Percentiles rank a stretch among this genome's conserved stretches.
phyloP scores from a whole-genome alignment of 2,113 vertebrate genomes.

The Scomber scombrus region DNA sequence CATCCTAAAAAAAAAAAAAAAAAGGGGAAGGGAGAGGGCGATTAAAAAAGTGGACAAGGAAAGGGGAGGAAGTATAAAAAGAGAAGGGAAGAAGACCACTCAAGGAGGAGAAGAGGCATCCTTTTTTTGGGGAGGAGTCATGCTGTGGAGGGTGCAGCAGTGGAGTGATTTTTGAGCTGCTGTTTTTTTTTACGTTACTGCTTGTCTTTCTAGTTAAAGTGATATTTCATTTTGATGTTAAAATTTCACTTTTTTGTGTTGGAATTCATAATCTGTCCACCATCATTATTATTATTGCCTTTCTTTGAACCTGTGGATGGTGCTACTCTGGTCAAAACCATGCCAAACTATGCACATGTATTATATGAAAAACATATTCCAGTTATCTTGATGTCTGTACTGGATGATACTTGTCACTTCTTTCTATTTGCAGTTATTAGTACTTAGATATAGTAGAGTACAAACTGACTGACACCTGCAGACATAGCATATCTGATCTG shows the following conservation, averaged over 20 bases:
- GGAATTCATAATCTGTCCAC: background rate
- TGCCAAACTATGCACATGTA: too few relatives aligned
- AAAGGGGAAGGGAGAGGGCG: background rate
- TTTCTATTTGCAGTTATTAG: too few relatives aligned
- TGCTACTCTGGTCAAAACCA: too few relatives aligned
- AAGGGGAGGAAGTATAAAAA: background rate
- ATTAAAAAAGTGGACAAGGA: background rate
- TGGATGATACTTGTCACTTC: too few relatives aligned
- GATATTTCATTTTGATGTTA: constrained; percentile 22
- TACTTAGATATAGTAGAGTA: too few relatives aligned
- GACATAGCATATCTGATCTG: too few relatives aligned
- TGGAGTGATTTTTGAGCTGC: constrained; percentile 67
- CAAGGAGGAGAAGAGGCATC: constrained; percentile 40
- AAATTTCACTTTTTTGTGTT: constrained; percentile 1
- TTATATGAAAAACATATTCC: too few relatives aligned
- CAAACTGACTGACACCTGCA: too few relatives aligned
- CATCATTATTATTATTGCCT: background rate
- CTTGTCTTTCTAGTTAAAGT: constrained; percentile 6
- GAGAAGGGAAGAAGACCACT: constrained; percentile 14
- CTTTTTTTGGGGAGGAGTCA: constrained; percentile 38
- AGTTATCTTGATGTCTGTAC: too few relatives aligned
- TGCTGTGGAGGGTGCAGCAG: constrained; percentile 64
- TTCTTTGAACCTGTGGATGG: background rate
- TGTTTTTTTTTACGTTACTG: background rate
- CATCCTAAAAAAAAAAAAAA: background rate